Conservation (phyloP, 2,113 vertebrate genomes). For the Xiphophorus maculatus region DNA sequence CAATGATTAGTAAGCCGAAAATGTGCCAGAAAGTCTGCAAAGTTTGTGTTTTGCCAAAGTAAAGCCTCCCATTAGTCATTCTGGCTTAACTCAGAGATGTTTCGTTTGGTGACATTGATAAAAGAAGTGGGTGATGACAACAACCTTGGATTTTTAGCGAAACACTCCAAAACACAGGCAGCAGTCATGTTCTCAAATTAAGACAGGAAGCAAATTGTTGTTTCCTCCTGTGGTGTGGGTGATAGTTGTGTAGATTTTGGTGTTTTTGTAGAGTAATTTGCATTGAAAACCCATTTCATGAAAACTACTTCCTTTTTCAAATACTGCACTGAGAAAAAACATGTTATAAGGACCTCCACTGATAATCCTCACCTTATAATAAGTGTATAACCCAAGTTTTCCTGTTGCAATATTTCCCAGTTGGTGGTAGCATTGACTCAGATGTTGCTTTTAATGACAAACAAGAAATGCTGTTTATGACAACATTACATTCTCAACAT, state of each 20-base stretch:
- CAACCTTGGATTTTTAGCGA: not conserved
- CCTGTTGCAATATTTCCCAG: too few relatives aligned
- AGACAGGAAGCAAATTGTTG: conserved; percentile 2
- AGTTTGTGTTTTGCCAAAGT: conserved; percentile 24
- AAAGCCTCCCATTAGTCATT: conserved; percentile 16
- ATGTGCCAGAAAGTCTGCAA: conserved; percentile 5
- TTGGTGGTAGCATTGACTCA: too few relatives aligned
- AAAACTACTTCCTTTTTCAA: too few relatives aligned
- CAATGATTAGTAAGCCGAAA: conserved; percentile 24
- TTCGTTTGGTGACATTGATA: conserved; percentile 15
- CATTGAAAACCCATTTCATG: not conserved
- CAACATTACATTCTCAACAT: too few relatives aligned
- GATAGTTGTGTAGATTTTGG: not conserved
- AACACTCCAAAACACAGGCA: not conserved
- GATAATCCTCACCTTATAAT: too few relatives aligned
- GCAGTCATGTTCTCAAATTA: conserved; percentile 4
- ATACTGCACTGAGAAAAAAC: not conserved
- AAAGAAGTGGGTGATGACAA: conserved; percentile 5
- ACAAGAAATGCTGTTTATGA: too few relatives aligned
- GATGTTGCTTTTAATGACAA: too few relatives aligned
- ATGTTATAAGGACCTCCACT: too few relatives aligned
- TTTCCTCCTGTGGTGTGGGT: not conserved
- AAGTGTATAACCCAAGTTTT: too few relatives aligned
- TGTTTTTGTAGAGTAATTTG: not conserved
- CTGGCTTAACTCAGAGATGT: conserved; percentile 8